Conservation (phyloP, 1,140 invertebrate species). For the Drosophila nikananu region DNA sequence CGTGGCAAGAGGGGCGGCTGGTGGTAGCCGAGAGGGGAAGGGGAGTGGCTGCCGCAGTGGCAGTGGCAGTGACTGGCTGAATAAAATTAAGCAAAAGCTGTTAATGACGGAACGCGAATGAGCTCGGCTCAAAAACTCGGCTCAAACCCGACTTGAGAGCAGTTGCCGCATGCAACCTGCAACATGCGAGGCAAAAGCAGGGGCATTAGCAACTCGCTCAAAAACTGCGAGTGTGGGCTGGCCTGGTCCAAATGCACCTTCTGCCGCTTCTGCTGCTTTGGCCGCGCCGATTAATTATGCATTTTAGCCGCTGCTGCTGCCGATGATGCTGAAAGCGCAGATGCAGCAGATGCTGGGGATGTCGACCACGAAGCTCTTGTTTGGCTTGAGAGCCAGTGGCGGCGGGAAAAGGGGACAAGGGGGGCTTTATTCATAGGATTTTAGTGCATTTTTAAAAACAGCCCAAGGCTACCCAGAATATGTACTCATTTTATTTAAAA, state of each 20-base stretch:
- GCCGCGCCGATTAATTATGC: slow-evolving; percentile 74
- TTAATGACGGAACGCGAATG: slow-evolving; percentile 67
- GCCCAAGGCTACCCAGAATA: no score
- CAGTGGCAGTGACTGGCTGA: slow-evolving; percentile 30
- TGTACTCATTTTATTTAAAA: neutral
- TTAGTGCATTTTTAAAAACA: neutral
- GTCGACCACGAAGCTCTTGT: slow-evolving; percentile 25
- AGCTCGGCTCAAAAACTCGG: slow-evolving; percentile 44
- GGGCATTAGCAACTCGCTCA: slow-evolving; percentile 31
- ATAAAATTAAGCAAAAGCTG: slow-evolving; percentile 80
- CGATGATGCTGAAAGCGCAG: slow-evolving; percentile 26
- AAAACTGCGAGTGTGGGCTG: slow-evolving; percentile 34
- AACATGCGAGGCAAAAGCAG: slow-evolving; percentile 23
- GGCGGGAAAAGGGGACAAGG: slow-evolving; percentile 5
- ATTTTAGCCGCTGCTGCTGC: slow-evolving; percentile 64
- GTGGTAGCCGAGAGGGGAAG: neutral
- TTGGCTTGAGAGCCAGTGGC: slow-evolving; percentile 9
- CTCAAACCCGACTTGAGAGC: slow-evolving; percentile 53
- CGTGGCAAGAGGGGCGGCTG: slow-evolving; percentile 23
- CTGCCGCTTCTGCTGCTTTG: slow-evolving; percentile 23
- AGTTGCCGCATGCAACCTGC: slow-evolving; percentile 59
- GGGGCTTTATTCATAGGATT: neutral
- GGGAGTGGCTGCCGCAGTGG: neutral
- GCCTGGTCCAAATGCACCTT: slow-evolving; percentile 12
- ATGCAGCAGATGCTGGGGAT: slow-evolving; percentile 28